A percentile compares a stretch with the other conserved stretches of the same genome.
Conservation (phyloP, 2,113 vertebrate genomes). For the Leptobrachium leishanense region DNA sequence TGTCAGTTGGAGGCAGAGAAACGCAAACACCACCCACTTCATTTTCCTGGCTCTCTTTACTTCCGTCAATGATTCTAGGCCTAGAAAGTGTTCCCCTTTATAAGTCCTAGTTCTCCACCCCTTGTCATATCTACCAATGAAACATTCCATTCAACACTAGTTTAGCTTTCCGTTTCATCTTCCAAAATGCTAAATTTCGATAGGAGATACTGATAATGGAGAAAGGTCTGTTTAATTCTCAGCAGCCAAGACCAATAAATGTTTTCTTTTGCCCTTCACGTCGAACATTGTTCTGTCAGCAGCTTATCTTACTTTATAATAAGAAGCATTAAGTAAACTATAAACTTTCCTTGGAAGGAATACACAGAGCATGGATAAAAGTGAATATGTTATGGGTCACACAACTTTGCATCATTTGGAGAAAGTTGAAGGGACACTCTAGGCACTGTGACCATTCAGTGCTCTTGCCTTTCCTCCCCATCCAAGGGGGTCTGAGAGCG, state of each 20-base stretch:
- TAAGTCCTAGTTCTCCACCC: neutral
- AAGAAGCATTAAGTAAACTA: too few relatives aligned
- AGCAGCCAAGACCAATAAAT: neutral
- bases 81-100: neutral
- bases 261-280: slow-evolving; percentile 10
- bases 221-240: neutral
- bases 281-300: neutral
- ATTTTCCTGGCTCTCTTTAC: slow-evolving; percentile 19
- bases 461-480: too few relatives aligned
- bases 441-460: too few relatives aligned
- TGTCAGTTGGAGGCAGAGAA: slow-evolving; percentile 49
- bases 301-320: neutral
- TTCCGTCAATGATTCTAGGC: neutral
- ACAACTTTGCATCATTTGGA: too few relatives aligned
- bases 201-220: neutral
- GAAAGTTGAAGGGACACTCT: too few relatives aligned
- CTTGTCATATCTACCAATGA: slow-evolving; percentile 19
- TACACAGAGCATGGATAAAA: too few relatives aligned
- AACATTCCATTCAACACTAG: neutral
- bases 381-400: too few relatives aligned
- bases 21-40: slow-evolving; percentile 49
- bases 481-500: too few relatives aligned
- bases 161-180: slow-evolving; percentile 8
- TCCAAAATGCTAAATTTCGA: slow-evolving; percentile 2
- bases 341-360: too few relatives aligned